Percentiles rank a stretch among this genome's conserved stretches.
Evolutionary conservation across 2,888 invertebrate species (phyloP).

Genomic region (Carabus problematicus): DNA sequence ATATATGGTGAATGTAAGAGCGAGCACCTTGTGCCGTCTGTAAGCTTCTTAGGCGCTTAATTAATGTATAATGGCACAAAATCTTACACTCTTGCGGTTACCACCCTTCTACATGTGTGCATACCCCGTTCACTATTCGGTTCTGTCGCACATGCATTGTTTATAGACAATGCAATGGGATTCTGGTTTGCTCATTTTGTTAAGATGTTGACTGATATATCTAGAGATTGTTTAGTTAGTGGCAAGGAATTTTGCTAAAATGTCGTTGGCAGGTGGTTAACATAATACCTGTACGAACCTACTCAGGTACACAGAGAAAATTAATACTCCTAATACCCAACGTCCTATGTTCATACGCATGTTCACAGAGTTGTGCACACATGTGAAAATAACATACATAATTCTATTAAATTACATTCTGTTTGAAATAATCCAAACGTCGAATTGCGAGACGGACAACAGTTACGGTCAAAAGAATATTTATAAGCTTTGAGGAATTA

Average conservation of each 20-base stretch:
- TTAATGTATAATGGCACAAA: conserved; percentile 36
- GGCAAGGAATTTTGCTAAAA: too few relatives aligned
- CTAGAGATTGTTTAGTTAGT: not conserved
- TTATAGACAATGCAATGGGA: conserved; percentile 25
- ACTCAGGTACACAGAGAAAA: too few relatives aligned
- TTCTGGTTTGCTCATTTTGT: conserved; percentile 13
- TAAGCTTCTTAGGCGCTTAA: conserved; percentile 30
- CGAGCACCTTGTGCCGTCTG: not conserved
- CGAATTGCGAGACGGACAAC: too few relatives aligned
- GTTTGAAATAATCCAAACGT: too few relatives aligned
- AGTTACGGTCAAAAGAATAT: too few relatives aligned
- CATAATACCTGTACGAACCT: not conserved
- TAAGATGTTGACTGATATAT: conserved; percentile 16
- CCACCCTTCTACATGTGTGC: conserved; percentile 1
- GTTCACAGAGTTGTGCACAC: not conserved
- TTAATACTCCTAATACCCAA: not conserved
- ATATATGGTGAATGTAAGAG: not conserved
- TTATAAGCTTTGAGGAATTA: too few relatives aligned
- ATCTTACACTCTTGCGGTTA: conserved; percentile 27
- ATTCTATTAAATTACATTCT: too few relatives aligned
- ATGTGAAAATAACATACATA: not conserved
- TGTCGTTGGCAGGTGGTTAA: not conserved
- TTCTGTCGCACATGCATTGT: conserved; percentile 10
- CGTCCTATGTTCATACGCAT: not conserved
- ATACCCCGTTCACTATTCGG: not conserved